Conservation (phyloP, 1,140 invertebrate species). For the Drosophila gunungcola region DNA sequence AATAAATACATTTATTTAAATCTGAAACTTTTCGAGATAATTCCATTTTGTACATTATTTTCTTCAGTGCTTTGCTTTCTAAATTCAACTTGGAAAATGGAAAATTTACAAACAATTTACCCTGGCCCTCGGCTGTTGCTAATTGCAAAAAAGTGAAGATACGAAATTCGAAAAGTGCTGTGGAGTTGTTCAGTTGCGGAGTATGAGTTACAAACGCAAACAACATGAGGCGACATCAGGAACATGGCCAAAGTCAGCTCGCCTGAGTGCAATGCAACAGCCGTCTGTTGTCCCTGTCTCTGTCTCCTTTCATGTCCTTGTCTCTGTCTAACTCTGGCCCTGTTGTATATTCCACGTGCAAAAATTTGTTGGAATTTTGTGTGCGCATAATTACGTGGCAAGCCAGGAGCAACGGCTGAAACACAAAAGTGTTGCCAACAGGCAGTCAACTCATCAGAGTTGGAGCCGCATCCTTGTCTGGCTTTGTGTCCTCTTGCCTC, state of each 20-base stretch:
- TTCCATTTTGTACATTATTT: neutral
- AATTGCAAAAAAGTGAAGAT: constrained; percentile 65
- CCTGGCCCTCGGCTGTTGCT: constrained; percentile 57
- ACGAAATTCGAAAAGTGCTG: constrained; percentile 50
- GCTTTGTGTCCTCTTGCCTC: constrained; percentile 5
- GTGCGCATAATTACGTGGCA: constrained; percentile 77
- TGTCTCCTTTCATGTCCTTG: constrained; percentile 1
- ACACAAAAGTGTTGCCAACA: constrained; percentile 68
- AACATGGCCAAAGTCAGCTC: constrained; percentile 33
- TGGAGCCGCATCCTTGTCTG: constrained; percentile 40
- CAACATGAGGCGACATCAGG: constrained; percentile 44
- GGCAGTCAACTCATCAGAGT: constrained; percentile 50
- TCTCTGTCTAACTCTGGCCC: constrained; percentile 8
- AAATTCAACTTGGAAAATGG: constrained; percentile 25
- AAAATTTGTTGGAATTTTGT: constrained; percentile 64
- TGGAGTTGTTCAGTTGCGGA: constrained; percentile 12
- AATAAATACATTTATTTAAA: too few relatives aligned
- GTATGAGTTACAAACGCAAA: constrained; percentile 48
- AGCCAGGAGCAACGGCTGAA: constrained; percentile 30
- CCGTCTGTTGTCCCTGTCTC: constrained; percentile 37
- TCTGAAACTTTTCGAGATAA: too few relatives aligned
- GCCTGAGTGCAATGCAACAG: constrained; percentile 23
- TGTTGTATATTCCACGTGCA: constrained; percentile 62
- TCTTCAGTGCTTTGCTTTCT: constrained; percentile 19
- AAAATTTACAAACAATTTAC: constrained; percentile 74